Evolutionary conservation across 2,888 invertebrate species (phyloP), one percentile per base, ranked within the genome.

Genomic region (Bellardia pandia): DNA sequence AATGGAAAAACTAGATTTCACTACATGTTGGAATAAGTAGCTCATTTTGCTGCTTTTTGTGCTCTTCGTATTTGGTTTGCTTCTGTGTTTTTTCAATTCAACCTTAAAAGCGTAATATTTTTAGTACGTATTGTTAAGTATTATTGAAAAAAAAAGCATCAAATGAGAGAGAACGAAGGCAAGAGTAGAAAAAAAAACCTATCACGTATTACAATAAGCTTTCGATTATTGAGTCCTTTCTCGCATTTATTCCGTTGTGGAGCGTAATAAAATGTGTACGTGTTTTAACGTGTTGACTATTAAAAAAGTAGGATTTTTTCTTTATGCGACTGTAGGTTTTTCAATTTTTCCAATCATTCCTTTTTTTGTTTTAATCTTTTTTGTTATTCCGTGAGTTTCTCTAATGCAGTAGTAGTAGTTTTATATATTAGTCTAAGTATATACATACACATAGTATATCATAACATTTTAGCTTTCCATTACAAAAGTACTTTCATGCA

Each of bases 151-250:
- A 33, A 78, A 86, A 45, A 51, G 42, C 56, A 68, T 60, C 60
- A 60, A 68, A 79, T 79, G 79, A 53, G 51, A 51, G 23, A 53
- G 40, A 68, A 60, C 30, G 11, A 30, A 66, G 62, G 69, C 66
- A 53, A 60, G 6, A 37, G 60, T 37, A 51, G n/a, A n/a, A 16
- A 30, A 66, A 71, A 89, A 88, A 89, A 87, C 88, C 88, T 82
- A 88, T 89, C 90, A 90, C 90, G 90, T 89, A 89, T 74, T 75
- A 83, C 84, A 86, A 89, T 89, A 88, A 87, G 87, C 89, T 88
- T 89, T 90, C 88, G 89, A 89, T 90, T 90, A 90, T 89, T 86
- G 88, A 88, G 86, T 86, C 87, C 85, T 80, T 88, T 81, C 83
- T 88, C 53, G 86, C 85, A 84, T 66, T 53, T 74, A 56, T 78